Percentiles rank a stretch among this genome's conserved stretches.
Evolutionary conservation across 2,888 invertebrate genomes (phyloP).

Genomic region (Eledona agricola): DNA sequence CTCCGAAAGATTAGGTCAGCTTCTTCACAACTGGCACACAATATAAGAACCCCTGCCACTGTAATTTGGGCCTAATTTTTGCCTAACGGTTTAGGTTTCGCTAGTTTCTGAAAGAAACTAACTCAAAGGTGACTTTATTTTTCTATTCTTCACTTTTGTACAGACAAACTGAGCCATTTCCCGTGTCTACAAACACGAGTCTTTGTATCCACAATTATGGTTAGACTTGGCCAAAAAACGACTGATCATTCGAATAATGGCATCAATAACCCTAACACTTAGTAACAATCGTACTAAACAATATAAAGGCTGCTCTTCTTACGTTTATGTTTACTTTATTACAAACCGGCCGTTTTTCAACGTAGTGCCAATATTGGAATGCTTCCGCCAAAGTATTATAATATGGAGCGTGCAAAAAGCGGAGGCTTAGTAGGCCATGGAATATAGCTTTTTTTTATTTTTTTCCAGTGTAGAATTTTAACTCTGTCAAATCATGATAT

Average conservation of each 20-base stretch:
- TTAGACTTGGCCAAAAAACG: slow-evolving; percentile 20
- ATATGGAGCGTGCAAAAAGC: too few relatives aligned
- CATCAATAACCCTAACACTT: slow-evolving; percentile 13
- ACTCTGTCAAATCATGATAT: too few relatives aligned
- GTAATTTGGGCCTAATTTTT: slow-evolving; percentile 28
- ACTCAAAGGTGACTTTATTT: slow-evolving; percentile 34
- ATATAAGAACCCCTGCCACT: slow-evolving; percentile 34
- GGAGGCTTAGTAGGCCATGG: too few relatives aligned
- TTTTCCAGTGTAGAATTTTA: too few relatives aligned
- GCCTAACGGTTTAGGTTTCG: slow-evolving; percentile 15
- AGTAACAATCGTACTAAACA: background rate
- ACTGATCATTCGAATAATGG: slow-evolving; percentile 37
- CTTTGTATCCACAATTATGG: slow-evolving; percentile 27
- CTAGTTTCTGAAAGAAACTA: slow-evolving; percentile 19
- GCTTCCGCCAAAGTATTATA: slow-evolving; percentile 28
- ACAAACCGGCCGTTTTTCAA: slow-evolving; percentile 26
- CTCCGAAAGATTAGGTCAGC: slow-evolving; percentile 58
- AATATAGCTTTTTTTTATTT: too few relatives aligned
- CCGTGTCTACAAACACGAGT: slow-evolving; percentile 33
- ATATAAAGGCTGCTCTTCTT: slow-evolving; percentile 24
- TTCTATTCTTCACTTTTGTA: slow-evolving; percentile 36
- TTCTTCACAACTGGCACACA: slow-evolving; percentile 63
- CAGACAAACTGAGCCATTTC: too few relatives aligned
- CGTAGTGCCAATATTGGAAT: slow-evolving; percentile 39
- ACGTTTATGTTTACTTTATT: slow-evolving; percentile 16